Evolutionary conservation across 2,113 vertebrate genomes (phyloP), one percentile per base, ranked within the genome.

Genomic region (Rhinichthys klamathensis): DNA sequence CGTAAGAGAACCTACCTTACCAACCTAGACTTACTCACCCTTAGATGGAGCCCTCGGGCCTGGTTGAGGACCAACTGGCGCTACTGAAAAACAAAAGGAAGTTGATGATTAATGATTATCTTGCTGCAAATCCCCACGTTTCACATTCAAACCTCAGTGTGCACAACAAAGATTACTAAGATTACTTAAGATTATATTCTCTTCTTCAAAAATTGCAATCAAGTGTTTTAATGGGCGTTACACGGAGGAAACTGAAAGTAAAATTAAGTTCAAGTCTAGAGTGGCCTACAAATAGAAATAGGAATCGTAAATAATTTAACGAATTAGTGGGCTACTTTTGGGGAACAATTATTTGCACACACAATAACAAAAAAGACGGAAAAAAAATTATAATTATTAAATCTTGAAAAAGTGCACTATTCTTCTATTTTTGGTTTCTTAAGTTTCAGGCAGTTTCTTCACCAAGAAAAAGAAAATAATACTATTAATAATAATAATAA

Each of bases 11-110:
- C 16, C 0, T n/a, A n/a, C n/a, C n/a, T n/a, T 4, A 32, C 27
- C 11, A 41, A 2, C 27, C 10, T 2, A 69, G 61, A 25, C 13
- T 5, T 73, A 41, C 23, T 73, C 51, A 83, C 81, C 81, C 3
- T 8, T 1, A 83, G 81, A 35, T 58, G 23, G 12, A n/a, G 46
- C 32, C 5, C 49, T 7, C 18, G 65, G 1, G 30, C 18, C 8
- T 58, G 6, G 7, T 54, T 3, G 3, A 4, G 46, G 16, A 30
- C 10, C 27, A 16, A 1, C 3, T 23, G 27, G 1, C 38, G 32
- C 81, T 73, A 15, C 67, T 58, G 69, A 73, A 83, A 83, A 74
- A 35, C 56, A 75, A 7, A 6, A 12, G 3, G 35, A 49, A 46
- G 2, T 10, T 21, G 0, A n/a, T n/a, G n/a, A n/a, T n/a, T n/a